phyloP scores from a whole-genome alignment of 2,888 invertebrate species.

The Acanthopleura granulata region DNA sequence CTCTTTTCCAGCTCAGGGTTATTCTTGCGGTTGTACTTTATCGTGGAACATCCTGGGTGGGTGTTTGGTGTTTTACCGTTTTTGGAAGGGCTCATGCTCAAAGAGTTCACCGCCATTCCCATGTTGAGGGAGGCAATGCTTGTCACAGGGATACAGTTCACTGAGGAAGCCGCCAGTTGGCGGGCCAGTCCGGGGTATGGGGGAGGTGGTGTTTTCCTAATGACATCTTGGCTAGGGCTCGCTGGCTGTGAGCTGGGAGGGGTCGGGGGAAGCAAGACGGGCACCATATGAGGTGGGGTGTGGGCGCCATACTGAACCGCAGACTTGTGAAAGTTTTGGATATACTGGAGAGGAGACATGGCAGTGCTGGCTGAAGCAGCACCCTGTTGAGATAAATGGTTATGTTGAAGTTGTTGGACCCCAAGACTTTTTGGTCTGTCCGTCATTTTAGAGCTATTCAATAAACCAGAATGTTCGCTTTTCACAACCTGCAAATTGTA shows the following conservation, averaged over 20 bases:
- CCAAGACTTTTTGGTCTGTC: slow-evolving; percentile 3
- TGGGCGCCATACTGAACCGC: background rate
- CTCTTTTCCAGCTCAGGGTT: slow-evolving; percentile 97
- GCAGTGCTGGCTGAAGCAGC: background rate
- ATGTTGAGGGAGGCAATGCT: slow-evolving; percentile 29
- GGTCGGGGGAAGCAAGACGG: slow-evolving; percentile 47
- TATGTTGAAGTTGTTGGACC: background rate
- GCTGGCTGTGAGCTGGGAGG: slow-evolving; percentile 62
- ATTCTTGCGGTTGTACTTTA: slow-evolving; percentile 91
- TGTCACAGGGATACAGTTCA: slow-evolving; percentile 26
- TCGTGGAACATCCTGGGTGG: slow-evolving; percentile 68
- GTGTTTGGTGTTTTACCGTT: slow-evolving; percentile 52
- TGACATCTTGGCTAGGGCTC: slow-evolving; percentile 51
- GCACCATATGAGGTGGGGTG: slow-evolving; percentile 6
- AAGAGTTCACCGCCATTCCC: slow-evolving; percentile 22
- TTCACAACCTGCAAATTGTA: background rate
- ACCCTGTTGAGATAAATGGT: background rate
- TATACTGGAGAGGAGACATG: slow-evolving; percentile 7
- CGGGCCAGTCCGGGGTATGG: slow-evolving; percentile 54
- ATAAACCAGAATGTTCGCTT: background rate
- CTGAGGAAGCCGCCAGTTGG: slow-evolving; percentile 19
- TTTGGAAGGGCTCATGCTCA: background rate
- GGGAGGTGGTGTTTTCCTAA: slow-evolving; percentile 56
- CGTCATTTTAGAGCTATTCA: background rate
- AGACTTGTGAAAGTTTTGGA: slow-evolving; percentile 4